Conservation (phyloP, 2,797 vertebrate species). For the Danio aesculapii region DNA sequence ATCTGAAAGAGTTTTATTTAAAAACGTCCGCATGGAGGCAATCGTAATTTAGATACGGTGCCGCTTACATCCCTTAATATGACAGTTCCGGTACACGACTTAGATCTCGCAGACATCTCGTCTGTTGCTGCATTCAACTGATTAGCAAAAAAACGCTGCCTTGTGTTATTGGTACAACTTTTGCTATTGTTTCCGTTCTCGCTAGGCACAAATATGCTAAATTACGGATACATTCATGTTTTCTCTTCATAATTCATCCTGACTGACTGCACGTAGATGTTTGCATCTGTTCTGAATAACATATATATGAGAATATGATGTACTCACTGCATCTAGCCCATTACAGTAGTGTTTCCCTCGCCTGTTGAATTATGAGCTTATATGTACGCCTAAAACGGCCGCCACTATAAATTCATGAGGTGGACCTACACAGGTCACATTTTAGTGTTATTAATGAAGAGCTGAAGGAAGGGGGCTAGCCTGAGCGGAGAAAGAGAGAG, state of each 20-base stretch:
- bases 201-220: slow-evolving; percentile 5
- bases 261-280: slow-evolving; percentile 34
- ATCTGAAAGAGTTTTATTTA: slow-evolving; percentile 43
- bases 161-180: slow-evolving; percentile 40
- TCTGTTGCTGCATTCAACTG: slow-evolving; percentile 30
- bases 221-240: slow-evolving; percentile 13
- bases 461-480: slow-evolving; percentile 52
- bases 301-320: slow-evolving; percentile 24
- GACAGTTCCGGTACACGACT: slow-evolving; percentile 39
- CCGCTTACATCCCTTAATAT: slow-evolving; percentile 48
- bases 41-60: slow-evolving; percentile 50
- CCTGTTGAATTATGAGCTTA: slow-evolving; percentile 68
- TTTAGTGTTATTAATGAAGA: slow-evolving; percentile 69
- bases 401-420: slow-evolving; percentile 64
- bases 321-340: slow-evolving; percentile 40
- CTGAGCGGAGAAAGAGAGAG: slow-evolving; percentile 41
- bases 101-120: slow-evolving; percentile 25
- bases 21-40: slow-evolving; percentile 37
- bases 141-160: slow-evolving; percentile 5
- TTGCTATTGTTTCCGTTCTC: slow-evolving; percentile 34
- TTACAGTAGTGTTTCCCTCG: slow-evolving; percentile 31
- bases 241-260: slow-evolving; percentile 42
- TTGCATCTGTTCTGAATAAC: slow-evolving; percentile 2
- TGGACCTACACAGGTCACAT: slow-evolving; percentile 58
- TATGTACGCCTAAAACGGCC: slow-evolving; percentile 57